Evolutionary conservation across 2,113 vertebrate genomes (phyloP).

Genomic region (Pristiophorus japonicus): DNA sequence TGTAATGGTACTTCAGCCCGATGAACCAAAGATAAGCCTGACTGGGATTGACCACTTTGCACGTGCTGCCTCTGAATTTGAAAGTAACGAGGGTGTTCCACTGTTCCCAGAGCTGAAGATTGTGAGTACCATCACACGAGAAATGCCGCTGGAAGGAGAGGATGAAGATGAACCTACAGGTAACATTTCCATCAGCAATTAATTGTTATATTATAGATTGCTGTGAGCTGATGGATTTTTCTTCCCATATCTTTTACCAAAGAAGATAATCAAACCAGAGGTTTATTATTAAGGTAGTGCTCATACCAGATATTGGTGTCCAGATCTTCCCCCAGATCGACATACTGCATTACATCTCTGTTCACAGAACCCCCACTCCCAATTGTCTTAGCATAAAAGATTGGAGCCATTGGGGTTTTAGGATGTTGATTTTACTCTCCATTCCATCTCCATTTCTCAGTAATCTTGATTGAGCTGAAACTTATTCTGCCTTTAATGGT

Average conservation of each 20-base stretch:
- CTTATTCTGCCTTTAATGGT: not conserved
- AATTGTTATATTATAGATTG: not conserved
- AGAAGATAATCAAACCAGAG: not conserved
- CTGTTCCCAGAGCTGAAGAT: constrained; percentile 92
- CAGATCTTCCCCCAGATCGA: not conserved
- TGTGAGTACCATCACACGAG: constrained; percentile 90
- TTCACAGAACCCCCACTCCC: not conserved
- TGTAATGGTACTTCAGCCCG: constrained; percentile 88
- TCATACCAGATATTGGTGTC: not conserved
- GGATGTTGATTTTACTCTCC: not conserved
- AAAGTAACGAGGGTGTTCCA: constrained; percentile 76
- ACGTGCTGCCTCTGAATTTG: constrained; percentile 86
- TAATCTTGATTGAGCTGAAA: not conserved
- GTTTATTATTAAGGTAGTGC: not conserved
- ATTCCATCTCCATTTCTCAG: not conserved
- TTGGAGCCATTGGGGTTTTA: not conserved
- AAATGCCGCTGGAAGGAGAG: constrained; percentile 77
- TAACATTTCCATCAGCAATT: constrained; percentile 40
- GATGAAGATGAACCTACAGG: constrained; percentile 86
- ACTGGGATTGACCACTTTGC: constrained; percentile 94
- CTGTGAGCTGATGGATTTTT: not conserved
- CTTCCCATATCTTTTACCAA: not conserved
- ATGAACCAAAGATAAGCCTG: constrained; percentile 93
- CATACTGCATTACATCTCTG: not conserved
- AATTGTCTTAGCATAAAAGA: not conserved